A percentile compares a stretch with the other conserved stretches of the same genome.
phyloP scores from a whole-genome alignment of 2,113 vertebrate species.

The Capreolus pygargus region DNA sequence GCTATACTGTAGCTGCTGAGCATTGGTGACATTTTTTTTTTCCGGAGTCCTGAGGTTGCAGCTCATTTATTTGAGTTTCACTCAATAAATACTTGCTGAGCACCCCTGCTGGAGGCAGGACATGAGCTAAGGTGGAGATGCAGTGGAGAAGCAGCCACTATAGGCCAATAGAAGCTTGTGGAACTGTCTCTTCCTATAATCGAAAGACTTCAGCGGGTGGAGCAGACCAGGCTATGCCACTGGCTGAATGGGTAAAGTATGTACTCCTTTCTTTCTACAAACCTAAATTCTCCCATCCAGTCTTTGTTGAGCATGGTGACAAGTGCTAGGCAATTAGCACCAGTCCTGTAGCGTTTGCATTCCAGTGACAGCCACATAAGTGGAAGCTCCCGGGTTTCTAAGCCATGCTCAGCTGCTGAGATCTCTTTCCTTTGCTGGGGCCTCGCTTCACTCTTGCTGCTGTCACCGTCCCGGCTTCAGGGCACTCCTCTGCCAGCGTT shows the following conservation, averaged over 20 bases:
- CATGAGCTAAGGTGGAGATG: background rate
- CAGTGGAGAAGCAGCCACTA: no score
- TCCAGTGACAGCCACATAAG: background rate
- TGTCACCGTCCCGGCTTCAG: background rate
- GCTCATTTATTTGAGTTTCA: background rate
- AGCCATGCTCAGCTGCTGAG: background rate
- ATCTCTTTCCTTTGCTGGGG: background rate
- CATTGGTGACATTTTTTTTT: background rate
- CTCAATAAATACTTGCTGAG: background rate
- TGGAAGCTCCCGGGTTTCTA: background rate
- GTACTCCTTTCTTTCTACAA: background rate
- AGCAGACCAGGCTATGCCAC: background rate
- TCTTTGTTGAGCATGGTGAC: background rate
- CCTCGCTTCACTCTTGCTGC: background rate
- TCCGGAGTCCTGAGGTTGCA: no score
- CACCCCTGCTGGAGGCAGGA: background rate
- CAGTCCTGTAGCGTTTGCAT: background rate
- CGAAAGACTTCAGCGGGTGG: background rate
- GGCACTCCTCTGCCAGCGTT: no score
- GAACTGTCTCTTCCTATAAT: background rate
- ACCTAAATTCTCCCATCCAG: background rate
- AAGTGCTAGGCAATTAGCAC: background rate
- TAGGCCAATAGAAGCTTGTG: fast-evolving
- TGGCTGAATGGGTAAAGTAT: background rate
- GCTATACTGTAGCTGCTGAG: background rate